Percentiles rank a stretch among this genome's conserved stretches.
Evolutionary conservation across 2,888 invertebrate species (phyloP).

Genomic region (Ormyrus labotus): DNA sequence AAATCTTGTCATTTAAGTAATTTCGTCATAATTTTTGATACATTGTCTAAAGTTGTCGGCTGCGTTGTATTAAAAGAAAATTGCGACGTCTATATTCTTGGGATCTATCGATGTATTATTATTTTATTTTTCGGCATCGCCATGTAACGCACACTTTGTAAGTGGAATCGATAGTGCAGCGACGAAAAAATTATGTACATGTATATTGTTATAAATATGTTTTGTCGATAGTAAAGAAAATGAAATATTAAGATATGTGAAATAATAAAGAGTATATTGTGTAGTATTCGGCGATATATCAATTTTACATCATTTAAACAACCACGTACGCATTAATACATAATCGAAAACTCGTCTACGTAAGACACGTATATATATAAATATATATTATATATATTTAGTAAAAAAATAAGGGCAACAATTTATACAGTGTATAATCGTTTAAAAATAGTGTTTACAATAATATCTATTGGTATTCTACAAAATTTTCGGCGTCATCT

Average conservation of each 20-base stretch:
- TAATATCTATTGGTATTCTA: not conserved
- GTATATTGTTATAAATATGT: slow-evolving; percentile 75
- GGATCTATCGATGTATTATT: slow-evolving; percentile 3
- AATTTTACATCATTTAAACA: slow-evolving; percentile 21
- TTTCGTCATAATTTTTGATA: not conserved
- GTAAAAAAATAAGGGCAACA: slow-evolving; percentile 34
- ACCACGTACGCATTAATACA: not conserved
- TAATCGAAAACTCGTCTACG: not conserved
- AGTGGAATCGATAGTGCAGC: slow-evolving; percentile 67
- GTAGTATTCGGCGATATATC: slow-evolving; percentile 60
- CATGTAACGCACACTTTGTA: slow-evolving; percentile 55
- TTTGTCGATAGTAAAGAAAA: slow-evolving; percentile 68
- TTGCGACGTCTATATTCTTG: not conserved
- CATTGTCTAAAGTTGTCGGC: not conserved
- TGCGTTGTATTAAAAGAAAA: not conserved
- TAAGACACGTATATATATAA: not conserved
- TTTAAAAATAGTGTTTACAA: slow-evolving; percentile 15
- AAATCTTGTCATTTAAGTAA: too few species aligned
- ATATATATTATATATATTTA: not conserved
- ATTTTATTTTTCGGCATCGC: slow-evolving; percentile 43
- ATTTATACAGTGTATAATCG: not conserved
- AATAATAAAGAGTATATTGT: slow-evolving; percentile 74
- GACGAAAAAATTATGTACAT: slow-evolving; percentile 66
- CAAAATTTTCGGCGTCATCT: slow-evolving; percentile 1
- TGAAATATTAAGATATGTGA: slow-evolving; percentile 71